Percentiles rank a stretch among this genome's conserved stretches.
These are phyloP conservation scores for Perccottus glenii DNA, from an alignment of 2,113 vertebrate genomes.

Conservation along the genomic window DNA sequence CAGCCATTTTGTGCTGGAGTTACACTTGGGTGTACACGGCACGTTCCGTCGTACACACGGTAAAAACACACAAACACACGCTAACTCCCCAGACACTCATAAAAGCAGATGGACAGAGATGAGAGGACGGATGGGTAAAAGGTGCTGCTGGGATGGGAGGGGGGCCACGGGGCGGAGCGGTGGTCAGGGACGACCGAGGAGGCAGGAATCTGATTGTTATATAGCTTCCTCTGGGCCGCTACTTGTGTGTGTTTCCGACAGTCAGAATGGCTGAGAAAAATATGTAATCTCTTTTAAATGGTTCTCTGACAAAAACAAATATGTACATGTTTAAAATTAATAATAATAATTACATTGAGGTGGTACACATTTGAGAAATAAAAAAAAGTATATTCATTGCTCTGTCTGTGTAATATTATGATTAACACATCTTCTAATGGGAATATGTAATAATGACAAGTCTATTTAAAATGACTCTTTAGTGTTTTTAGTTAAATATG, in stretches of 20 bases:
- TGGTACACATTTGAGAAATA: no score
- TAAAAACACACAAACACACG: constrained; percentile 29
- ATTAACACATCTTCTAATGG: no score
- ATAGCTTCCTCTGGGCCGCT: constrained; percentile 43
- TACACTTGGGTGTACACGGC: constrained; percentile 19
- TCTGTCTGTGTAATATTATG: no score
- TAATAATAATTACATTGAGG: no score
- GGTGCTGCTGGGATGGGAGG: constrained; percentile 45
- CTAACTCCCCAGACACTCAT: constrained; percentile 65
- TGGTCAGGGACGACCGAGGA: constrained; percentile 36
- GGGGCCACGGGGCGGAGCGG: neutral
- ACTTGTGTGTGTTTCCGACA: neutral
- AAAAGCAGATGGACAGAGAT: constrained; percentile 71
- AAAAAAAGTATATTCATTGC: no score
- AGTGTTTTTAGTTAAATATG: no score
- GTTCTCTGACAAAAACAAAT: no score
- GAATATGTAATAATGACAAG: no score
- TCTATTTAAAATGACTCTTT: no score
- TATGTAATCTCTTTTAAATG: no score
- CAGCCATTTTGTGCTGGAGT: constrained; percentile 61
- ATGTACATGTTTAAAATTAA: no score
- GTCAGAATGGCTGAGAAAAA: no score
- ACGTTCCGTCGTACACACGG: constrained; percentile 20
- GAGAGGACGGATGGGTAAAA: constrained; percentile 59
- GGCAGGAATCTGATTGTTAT: constrained; percentile 56